Evolutionary conservation across 1,140 invertebrate species (phyloP).

Genomic region (Drosophila bifasciata): DNA sequence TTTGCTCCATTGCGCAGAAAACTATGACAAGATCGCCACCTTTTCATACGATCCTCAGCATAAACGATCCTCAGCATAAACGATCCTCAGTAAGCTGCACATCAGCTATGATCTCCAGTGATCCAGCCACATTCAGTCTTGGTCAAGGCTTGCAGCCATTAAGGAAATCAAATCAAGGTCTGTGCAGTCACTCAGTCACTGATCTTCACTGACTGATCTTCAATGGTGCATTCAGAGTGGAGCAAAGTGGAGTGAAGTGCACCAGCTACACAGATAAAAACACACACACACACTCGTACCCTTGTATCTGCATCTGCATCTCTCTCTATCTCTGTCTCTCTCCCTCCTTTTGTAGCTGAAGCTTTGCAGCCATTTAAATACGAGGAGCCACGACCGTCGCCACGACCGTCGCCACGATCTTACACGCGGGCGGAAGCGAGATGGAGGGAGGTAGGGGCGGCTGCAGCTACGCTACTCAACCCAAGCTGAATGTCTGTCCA

Average conservation of each 20-base stretch:
- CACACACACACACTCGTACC: too few species aligned
- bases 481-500: conserved; percentile 22
- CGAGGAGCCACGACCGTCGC: conserved; percentile 13
- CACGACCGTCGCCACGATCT: conserved; percentile 20
- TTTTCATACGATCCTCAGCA: too few species aligned
- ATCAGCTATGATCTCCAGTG: background rate
- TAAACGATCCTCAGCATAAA: too few species aligned
- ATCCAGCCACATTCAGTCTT: too few species aligned
- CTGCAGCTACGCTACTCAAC: conserved; percentile 38
- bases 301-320: conserved; percentile 11
- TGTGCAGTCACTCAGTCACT: conserved; percentile 37
- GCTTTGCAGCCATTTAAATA: conserved; percentile 66
- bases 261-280: conserved; percentile 11
- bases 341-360: conserved; percentile 3
- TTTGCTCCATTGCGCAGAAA: too few species aligned
- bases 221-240: conserved; percentile 57
- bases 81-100: too few species aligned
- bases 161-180: conserved; percentile 47
- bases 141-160: conserved; percentile 2
- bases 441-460: too few species aligned
- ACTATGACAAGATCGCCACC: too few species aligned
- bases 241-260: too few species aligned
- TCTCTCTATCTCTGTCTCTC: conserved; percentile 1
- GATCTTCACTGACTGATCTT: conserved; percentile 67
- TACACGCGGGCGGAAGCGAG: conserved; percentile 25